These are phyloP conservation scores for Drosophila subobscura DNA, from an alignment of 1,140 invertebrate genomes.

Conservation along the genomic window DNA sequence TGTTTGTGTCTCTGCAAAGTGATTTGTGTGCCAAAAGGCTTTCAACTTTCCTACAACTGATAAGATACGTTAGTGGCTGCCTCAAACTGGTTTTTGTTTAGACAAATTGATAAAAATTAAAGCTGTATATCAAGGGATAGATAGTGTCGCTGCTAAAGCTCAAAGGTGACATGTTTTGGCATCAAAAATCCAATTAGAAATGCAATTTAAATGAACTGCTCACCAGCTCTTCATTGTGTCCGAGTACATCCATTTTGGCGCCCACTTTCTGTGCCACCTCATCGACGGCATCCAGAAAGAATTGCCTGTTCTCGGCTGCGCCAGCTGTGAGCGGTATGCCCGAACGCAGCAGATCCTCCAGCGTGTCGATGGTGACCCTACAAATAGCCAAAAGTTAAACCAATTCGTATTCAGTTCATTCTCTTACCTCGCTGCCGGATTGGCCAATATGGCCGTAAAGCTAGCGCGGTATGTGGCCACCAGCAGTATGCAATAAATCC, in stretches of 20 bases:
- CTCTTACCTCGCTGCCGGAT: conserved; percentile 87
- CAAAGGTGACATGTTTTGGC: conserved; percentile 2
- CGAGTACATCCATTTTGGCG: conserved; percentile 86
- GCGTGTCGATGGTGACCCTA: conserved; percentile 90
- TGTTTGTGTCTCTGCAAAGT: too few species aligned
- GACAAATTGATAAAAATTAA: conserved; percentile 22
- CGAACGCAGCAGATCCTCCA: conserved; percentile 87
- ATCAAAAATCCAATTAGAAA: too few species aligned
- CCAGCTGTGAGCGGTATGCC: conserved; percentile 88
- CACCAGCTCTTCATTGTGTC: conserved; percentile 86
- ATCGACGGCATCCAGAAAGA: conserved; percentile 89
- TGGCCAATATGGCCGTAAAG: conserved; percentile 92
- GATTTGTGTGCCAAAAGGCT: background rate
- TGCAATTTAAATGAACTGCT: background rate
- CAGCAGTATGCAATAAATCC: conserved; percentile 91
- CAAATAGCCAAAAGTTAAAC: background rate
- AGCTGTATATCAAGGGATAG: conserved; percentile 3
- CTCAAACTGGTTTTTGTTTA: conserved; percentile 31
- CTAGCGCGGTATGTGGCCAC: conserved; percentile 91
- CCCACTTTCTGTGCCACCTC: conserved; percentile 87
- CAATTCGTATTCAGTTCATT: background rate
- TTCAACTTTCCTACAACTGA: conserved; percentile 20
- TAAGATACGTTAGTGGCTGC: conserved; percentile 12
- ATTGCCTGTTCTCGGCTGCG: conserved; percentile 87
- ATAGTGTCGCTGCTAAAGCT: background rate